Conservation (phyloP, 2,113 vertebrate species). For the Silurus meridionalis region DNA sequence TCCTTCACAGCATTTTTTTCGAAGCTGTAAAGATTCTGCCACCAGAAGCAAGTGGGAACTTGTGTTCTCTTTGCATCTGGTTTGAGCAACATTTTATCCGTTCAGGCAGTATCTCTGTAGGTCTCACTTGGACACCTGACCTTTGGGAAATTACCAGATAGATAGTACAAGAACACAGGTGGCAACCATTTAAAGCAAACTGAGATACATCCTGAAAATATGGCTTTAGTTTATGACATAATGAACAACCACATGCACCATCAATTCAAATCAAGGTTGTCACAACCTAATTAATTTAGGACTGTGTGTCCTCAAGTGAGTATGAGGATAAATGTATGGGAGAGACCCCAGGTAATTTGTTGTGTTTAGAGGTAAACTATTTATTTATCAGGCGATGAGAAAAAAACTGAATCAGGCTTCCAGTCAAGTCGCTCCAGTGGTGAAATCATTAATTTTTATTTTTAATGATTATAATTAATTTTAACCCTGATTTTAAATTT, state of each 20-base stretch:
- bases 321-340: not conserved
- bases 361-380: not conserved
- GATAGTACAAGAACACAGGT: not conserved
- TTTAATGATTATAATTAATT: too few species aligned
- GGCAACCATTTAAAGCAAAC: not conserved
- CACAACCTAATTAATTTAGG: not conserved
- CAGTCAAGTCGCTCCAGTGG: not conserved
- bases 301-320: not conserved
- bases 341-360: not conserved
- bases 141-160: not conserved
- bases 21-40: not conserved
- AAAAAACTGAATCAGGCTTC: not conserved
- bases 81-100: not conserved
- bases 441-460: not conserved
- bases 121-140: conserved; percentile 1
- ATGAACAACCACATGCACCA: too few species aligned
- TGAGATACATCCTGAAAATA: not conserved
- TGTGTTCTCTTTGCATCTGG: not conserved
- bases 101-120: not conserved
- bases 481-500: not conserved
- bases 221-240: not conserved
- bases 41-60: not conserved
- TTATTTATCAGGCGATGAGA: not conserved
- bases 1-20: not conserved
- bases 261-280: not conserved